Base-by-base conservation (phyloP, 2,888 invertebrate genomes). In the Cartodere bifasciata region DNA sequence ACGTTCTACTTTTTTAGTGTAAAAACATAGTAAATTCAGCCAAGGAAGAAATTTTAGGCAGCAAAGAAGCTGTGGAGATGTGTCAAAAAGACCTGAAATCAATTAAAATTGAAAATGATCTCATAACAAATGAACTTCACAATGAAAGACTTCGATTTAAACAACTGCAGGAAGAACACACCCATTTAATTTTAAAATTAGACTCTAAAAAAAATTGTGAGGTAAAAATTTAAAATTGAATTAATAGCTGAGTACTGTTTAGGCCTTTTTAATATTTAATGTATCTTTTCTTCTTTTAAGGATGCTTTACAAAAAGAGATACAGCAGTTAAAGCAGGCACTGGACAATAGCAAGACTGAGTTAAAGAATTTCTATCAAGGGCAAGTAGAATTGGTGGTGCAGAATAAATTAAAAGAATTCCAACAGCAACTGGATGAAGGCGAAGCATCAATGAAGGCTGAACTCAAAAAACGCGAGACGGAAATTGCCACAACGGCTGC, bases 381-480 rank as follows among this genome's bases (percentile, higher is more conserved):
- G 41, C 85, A 86, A 58, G 64, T 86, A 7, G 85, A 86, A 46
- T 69, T 74, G 28, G 78, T 84, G 0, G 84, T 86, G 11, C 63
- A 75, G 34, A 68, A 68, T 31, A 86, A 86, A 50, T 61, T 85
- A 34, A 72, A 72, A 44, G 84, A 86, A 56, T 86, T 85, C 46
- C 77, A 79, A 52, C 60, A 60, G 2, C 83, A 86, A 52, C 57
- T 86, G 17, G 83, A 85, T 43, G 57, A 65, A 17, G 76, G 77
- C 0, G 78, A 81, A 54, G 62, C 65, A 13, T 67, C 70, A 21
- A 63, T 81, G 45, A 72, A 74, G 38, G 60, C 61, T 0, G 78
- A 81, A 45, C 63, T 75, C 1, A 66, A 73, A 23, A 67, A 62
- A 16, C 69, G 73, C 29, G 82, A 85, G 53, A 60, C 68, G 24